Base-by-base conservation (phyloP, 2,888 invertebrate species). In the Stenodera caucasica region DNA sequence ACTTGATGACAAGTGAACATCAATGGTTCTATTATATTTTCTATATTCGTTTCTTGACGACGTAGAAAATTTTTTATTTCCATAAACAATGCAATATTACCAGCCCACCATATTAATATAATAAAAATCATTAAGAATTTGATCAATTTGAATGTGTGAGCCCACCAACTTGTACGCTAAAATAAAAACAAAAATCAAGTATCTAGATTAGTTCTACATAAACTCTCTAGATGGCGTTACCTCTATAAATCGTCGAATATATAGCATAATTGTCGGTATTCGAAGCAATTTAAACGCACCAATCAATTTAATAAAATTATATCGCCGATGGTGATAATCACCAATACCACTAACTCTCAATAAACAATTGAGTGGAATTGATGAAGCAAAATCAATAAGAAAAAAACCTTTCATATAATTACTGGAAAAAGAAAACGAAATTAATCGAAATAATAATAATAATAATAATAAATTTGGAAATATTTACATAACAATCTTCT, bases 321-420 rank as follows among this genome's bases (percentile, higher is more conserved):
- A 8, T n/a, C n/a, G n/a, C n/a, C n/a, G n/a, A n/a, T n/a, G n/a
- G n/a, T n/a, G n/a, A n/a, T n/a, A n/a, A n/a, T n/a, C n/a, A n/a
- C n/a, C n/a, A n/a, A n/a, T n/a, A 15, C 37, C 11, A 18, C 11
- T 15, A 18, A 8, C n/a, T n/a, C n/a, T n/a, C n/a, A 30, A 2
- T 12, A 30, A 18, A 35, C 35, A 18, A 37, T 23, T 6, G 14
- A 40, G n/a, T 11, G 58, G 54, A 1, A 33, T 3, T 7, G 53
- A 49, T 2, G 58, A 54, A 6, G 53, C 21, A 11, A 58, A 4
- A 14, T 63, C 67, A 9, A 59, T 37, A 4, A 63, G 1, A 26
- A 67, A 61, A 29, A 53, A 59, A n/a, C 0, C 18, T 35, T 1
- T 35, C 3, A 65, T 8, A 50, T 67, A 67, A 40, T 45, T 57